phyloP scores from a whole-genome alignment of 2,888 invertebrate genomes.

The Mactromeris polynyma region DNA sequence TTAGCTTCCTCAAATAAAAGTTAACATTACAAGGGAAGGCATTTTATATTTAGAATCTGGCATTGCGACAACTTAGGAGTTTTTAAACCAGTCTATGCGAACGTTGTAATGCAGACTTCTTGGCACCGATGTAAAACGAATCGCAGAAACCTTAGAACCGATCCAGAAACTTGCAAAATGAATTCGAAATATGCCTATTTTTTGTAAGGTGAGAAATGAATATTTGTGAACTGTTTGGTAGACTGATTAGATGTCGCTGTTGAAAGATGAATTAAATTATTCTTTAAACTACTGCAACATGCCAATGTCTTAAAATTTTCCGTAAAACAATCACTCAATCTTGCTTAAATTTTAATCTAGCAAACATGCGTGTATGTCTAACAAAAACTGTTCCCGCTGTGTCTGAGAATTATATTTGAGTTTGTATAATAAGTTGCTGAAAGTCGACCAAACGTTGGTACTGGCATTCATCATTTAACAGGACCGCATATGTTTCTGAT shows the following conservation, averaged over 20 bases:
- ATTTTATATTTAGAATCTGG: neutral
- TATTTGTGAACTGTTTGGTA: neutral
- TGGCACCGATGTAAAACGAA: constrained; percentile 3
- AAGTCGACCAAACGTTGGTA: too few relatives aligned
- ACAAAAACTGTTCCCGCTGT: too few relatives aligned
- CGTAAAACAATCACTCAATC: too few relatives aligned
- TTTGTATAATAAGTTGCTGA: too few relatives aligned
- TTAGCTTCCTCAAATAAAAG: neutral
- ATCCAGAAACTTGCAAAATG: neutral
- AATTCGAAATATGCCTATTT: neutral
- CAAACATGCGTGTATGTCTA: too few relatives aligned
- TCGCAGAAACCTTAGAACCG: neutral
- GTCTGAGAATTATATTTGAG: too few relatives aligned
- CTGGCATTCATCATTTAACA: too few relatives aligned
- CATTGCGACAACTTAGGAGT: neutral
- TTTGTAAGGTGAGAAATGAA: neutral
- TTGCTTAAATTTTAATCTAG: too few relatives aligned
- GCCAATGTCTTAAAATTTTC: too few relatives aligned
- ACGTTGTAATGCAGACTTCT: neutral
- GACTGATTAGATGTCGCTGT: neutral
- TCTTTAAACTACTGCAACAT: too few relatives aligned
- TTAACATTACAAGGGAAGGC: neutral
- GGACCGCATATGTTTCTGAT: too few relatives aligned
- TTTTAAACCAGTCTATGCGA: neutral
- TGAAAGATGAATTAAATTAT: neutral